phyloP scores from a whole-genome alignment of 2,888 invertebrate genomes.

The Isoperla grammatica region DNA sequence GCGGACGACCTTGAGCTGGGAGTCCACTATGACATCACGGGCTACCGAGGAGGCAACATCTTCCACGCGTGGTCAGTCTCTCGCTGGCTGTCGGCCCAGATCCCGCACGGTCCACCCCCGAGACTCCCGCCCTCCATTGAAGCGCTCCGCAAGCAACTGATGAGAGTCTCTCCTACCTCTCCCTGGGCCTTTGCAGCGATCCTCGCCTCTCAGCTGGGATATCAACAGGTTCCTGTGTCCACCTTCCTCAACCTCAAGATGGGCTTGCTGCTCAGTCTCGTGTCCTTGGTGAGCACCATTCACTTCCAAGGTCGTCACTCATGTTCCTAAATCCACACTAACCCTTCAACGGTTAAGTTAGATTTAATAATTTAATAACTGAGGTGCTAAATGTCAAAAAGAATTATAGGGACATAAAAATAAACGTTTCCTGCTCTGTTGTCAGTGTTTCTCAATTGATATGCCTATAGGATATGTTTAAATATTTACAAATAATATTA shows the following conservation, averaged over 20 bases:
- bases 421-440: too few relatives aligned
- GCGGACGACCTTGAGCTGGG: constrained; percentile 31
- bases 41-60: constrained; percentile 21
- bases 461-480: too few relatives aligned
- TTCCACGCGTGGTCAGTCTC: constrained; percentile 21
- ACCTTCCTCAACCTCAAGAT: constrained; percentile 45
- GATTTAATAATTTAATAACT: too few relatives aligned
- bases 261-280: constrained; percentile 43
- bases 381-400: too few relatives aligned
- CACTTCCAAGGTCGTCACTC: too few relatives aligned
- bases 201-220: constrained; percentile 42
- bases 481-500: too few relatives aligned
- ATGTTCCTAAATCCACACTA: neutral
- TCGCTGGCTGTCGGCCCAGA: neutral
- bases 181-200: constrained; percentile 42
- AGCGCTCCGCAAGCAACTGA: constrained; percentile 28
- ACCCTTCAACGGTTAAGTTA: neutral
- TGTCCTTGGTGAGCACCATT: constrained; percentile 42
- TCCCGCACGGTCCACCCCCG: constrained; percentile 5
- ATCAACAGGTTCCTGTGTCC: constrained; percentile 42
- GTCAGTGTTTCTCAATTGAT: too few relatives aligned
- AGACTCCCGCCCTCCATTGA: constrained; percentile 37
- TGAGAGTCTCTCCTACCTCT: constrained; percentile 15
- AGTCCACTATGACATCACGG: constrained; percentile 31
- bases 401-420: too few relatives aligned